phyloP scores from a whole-genome alignment of 2,113 vertebrate species.

The Bufo gargarizans region DNA sequence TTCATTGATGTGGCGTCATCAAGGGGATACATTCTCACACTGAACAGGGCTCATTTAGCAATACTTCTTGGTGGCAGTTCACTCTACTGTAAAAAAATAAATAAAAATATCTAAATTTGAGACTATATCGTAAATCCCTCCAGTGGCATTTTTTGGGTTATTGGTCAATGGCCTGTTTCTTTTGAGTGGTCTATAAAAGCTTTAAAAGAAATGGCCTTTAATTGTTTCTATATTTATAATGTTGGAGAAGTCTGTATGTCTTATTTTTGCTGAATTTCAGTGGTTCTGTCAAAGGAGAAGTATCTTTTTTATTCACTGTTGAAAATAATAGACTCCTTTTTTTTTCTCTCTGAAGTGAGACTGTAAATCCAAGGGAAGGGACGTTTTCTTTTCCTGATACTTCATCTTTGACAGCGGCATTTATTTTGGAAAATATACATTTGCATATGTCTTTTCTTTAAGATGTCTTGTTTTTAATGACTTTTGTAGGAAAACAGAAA shows the following conservation, averaged over 20 bases:
- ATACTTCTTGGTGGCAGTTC: slow-evolving; percentile 43
- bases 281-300: slow-evolving; percentile 41
- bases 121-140: not conserved
- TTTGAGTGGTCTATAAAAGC: slow-evolving; percentile 6
- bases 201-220: slow-evolving; percentile 28
- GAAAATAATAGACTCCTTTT: not conserved
- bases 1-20: not conserved
- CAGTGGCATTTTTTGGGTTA: not conserved
- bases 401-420: not conserved
- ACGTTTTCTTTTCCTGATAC: not conserved
- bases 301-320: not conserved
- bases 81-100: not conserved
- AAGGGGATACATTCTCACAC: not conserved
- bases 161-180: slow-evolving; percentile 13
- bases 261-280: slow-evolving; percentile 68
- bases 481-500: slow-evolving; percentile 43
- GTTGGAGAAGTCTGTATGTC: slow-evolving; percentile 60
- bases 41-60: slow-evolving; percentile 46
- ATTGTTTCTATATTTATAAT: slow-evolving; percentile 43
- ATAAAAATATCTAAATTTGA: not conserved
- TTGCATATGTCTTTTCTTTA: slow-evolving; percentile 35
- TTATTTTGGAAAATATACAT: slow-evolving; percentile 19
- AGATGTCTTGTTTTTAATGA: slow-evolving; percentile 39
- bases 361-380: not conserved
- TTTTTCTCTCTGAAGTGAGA: not conserved